Base-by-base conservation (phyloP, 2,113 vertebrate species). In the Brevimyrus niger region DNA sequence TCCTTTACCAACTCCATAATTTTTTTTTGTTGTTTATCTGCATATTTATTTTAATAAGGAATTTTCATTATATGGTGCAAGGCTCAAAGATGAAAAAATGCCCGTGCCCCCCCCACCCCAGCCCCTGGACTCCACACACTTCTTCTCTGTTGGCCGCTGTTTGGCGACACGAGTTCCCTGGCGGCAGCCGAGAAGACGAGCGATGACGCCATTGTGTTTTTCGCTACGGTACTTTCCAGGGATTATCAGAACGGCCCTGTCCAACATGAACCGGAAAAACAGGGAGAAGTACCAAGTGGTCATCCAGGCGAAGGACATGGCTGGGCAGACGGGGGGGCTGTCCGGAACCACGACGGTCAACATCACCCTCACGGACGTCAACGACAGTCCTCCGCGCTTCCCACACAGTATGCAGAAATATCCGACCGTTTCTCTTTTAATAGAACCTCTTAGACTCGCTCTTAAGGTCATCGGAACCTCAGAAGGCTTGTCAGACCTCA, bases 251-350 rank as follows among this genome's bases (percentile, higher is more conserved):
- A 99, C 98, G 10, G 98, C 98, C 35, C 95, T 99, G 27, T 97
- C 98, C 0, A 97, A 97, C 89, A 99, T 99, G 98, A 97, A 98
- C 92, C 95, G 98, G 93, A 98, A 99, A 94, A 97, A 98, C 23
- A 96, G 96, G 84, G 98, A 99, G 31, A 95, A 97, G n/a, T 99
- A 99, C 92, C 98, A 99, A 95, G 98, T 99, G 73, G 97, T 99
- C 89, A 99, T 99, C 92, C 98, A 99, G 92, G 98, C 98, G 4
- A 99, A 99, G 76, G 98, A 99, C 94, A 99, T 99, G 98, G 98
- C 98, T 0, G 98, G 98, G 35, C 98, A 99, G 94, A 99, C 98
- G 97, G 98, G 98, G 0, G 98, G 98, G 15, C 92, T 99, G 21
- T 99, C 98, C 13, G 98, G 98, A 0, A 99, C 98, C 58, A 97